phyloP scores from a whole-genome alignment of 2,888 invertebrate genomes.

The Carterocephalus palaemon region DNA sequence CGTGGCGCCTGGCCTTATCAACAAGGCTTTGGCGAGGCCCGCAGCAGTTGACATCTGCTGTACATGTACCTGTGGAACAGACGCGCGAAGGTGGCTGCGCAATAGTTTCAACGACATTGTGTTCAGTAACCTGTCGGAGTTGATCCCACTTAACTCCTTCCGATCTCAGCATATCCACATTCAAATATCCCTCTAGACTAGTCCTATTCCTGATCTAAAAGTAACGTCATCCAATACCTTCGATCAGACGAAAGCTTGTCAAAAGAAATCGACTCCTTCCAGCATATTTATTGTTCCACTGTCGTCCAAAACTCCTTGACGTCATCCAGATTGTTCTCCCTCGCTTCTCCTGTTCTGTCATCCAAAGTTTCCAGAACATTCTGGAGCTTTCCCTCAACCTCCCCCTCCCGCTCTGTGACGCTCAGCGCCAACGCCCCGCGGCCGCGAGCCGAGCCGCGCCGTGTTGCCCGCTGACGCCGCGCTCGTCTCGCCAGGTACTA shows the following conservation, averaged over 20 bases:
- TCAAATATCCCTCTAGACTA: not conserved
- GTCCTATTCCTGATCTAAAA: too few species aligned
- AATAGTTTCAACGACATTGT: slow-evolving; percentile 77
- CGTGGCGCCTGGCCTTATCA: slow-evolving; percentile 48
- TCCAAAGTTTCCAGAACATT: too few species aligned
- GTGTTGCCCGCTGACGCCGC: slow-evolving; percentile 58
- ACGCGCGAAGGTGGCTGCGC: slow-evolving; percentile 62
- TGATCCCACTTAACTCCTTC: slow-evolving; percentile 27
- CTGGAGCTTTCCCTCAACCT: not conserved
- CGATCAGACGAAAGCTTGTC: too few species aligned
- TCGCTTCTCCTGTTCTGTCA: slow-evolving; percentile 10
- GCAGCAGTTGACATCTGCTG: slow-evolving; percentile 69
- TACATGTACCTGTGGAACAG: slow-evolving; percentile 61
- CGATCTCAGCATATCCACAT: slow-evolving; percentile 17
- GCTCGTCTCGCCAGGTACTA: slow-evolving; percentile 71
- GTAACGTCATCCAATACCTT: too few species aligned
- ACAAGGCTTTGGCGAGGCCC: slow-evolving; percentile 54
- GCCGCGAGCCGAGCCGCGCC: slow-evolving; percentile 45
- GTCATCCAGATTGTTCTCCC: slow-evolving; percentile 23
- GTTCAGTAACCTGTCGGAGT: slow-evolving; percentile 53
- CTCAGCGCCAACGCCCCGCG: slow-evolving; percentile 42
- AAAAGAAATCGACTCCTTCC: too few species aligned
- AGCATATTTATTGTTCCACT: too few species aligned
- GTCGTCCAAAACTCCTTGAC: slow-evolving; percentile 12
- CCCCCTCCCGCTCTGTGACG: slow-evolving; percentile 22